A percentile compares a stretch with the other conserved stretches of the same genome.
phyloP scores from a whole-genome alignment of 92 coral and sea anemone species.

The Parazoanthus swiftii region DNA sequence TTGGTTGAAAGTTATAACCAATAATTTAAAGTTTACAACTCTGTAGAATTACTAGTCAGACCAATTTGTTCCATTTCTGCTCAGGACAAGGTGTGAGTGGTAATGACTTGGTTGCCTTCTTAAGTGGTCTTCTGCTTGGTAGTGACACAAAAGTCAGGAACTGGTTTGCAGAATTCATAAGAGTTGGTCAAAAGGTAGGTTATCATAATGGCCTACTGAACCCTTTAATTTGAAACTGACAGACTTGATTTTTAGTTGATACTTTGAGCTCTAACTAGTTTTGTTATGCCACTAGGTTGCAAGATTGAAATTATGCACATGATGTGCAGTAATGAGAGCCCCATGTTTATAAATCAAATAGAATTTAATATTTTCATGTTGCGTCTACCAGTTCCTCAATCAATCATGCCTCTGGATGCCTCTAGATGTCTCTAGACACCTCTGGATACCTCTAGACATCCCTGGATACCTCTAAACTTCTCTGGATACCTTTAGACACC shows the following conservation, averaged over 20 bases:
- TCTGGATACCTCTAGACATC: too few species aligned
- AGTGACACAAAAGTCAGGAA: constrained; percentile 76
- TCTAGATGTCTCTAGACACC: too few species aligned
- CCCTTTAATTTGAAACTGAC: not conserved
- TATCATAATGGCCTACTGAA: not conserved
- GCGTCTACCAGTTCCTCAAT: too few species aligned
- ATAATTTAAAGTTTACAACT: not conserved
- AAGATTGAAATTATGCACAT: too few species aligned
- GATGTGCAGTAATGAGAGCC: too few species aligned
- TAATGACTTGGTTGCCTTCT: constrained; percentile 83
- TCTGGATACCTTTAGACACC: too few species aligned
- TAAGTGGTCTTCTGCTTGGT: constrained; percentile 87
- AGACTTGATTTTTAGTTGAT: not conserved
- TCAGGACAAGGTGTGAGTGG: constrained; percentile 31
- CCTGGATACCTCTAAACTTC: too few species aligned
- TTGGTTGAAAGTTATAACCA: not conserved
- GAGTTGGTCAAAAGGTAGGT: constrained; percentile 92
- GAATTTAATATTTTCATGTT: too few species aligned
- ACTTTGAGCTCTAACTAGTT: too few species aligned
- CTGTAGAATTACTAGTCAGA: not conserved
- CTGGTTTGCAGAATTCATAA: constrained; percentile 94
- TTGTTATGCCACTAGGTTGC: too few species aligned
- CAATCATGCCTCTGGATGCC: too few species aligned
- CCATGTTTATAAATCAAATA: too few species aligned
- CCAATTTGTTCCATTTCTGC: not conserved